Evolutionary conservation across 2,797 vertebrate species (phyloP), one percentile per base, ranked within the genome.

Genomic region (Limnodromus scolopaceus): DNA sequence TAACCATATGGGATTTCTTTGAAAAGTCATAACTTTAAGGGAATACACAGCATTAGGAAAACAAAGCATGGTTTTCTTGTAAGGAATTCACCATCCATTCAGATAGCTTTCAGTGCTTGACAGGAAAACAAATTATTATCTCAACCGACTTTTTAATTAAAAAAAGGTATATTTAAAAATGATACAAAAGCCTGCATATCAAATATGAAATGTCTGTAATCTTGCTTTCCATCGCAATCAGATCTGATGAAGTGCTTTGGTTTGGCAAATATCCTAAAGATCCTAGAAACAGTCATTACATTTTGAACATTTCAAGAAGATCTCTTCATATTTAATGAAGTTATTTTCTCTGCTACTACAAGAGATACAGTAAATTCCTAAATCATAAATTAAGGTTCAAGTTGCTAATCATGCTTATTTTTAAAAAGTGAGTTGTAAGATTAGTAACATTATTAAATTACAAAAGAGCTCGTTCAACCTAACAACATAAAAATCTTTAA

Each of bases 231-330:
- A 48, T 48, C 11, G 83, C 68, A 96, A 61, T 91, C 75, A 85
- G 55, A 77, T 80, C 58, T 18, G 17, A 89, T 89, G 38, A 95
- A 96, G 45, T 89, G 78, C 68, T 93, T 94, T 85, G 71, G 38
- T 93, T 96, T 93, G 71, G 68, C 68, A 92, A 96, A 87, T 65
- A 71, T 93, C 93, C 87, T 90, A 80, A 93, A 92, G 84, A 89
- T 68, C 55, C 71, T 80, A 93, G 38, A 94, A 74, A 93, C 66
- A 90, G 63, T 82, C 55, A 87, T 90, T 82, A 84, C 43, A 17
- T 91, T 94, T 91, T 75, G 53, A 91, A 95, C 4, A 1, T 71
- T 91, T 91, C 86, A 94, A 92, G 77, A 92, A 88, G 81, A 85
- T 80, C 60, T 94, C 90, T 94, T 93, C n/a, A 61, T 78, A 68